Percentiles rank a stretch among this genome's conserved stretches.
Evolutionary conservation across 2,113 vertebrate species (phyloP).

Genomic region (Lagopus muta): DNA sequence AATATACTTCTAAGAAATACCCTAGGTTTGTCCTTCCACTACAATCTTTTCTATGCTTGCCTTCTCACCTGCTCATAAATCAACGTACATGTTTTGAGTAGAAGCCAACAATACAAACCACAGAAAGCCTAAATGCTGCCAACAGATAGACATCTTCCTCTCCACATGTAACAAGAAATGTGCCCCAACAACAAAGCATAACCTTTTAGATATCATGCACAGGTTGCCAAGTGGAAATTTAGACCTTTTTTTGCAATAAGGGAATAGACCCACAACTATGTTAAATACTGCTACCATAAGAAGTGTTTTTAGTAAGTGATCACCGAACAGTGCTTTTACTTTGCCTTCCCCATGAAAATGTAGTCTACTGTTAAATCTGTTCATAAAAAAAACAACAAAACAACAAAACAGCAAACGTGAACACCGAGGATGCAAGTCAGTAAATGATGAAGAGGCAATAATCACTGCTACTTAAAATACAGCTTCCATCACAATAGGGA

Average conservation of each 20-base stretch:
- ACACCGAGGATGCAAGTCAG: rapidly evolving
- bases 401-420: not conserved
- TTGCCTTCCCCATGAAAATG: not conserved
- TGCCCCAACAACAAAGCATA: not conserved
- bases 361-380: not conserved
- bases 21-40: not conserved
- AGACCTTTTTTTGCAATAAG: not conserved
- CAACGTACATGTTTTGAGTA: not conserved
- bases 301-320: not conserved
- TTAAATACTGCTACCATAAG: not conserved
- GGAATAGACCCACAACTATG: not conserved
- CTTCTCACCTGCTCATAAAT: not conserved
- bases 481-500: not conserved
- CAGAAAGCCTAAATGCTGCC: not conserved
- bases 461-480: not conserved
- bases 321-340: not conserved
- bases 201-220: not conserved
- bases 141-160: not conserved
- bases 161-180: not conserved
- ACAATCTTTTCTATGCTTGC: too few relatives aligned
- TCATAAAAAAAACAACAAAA: not conserved
- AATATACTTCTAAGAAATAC: not conserved
- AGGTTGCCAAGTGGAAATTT: not conserved
- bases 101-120: not conserved
- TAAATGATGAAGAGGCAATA: not conserved